Conservation (phyloP, 2,797 vertebrate species). For the Clarias pachynema region DNA sequence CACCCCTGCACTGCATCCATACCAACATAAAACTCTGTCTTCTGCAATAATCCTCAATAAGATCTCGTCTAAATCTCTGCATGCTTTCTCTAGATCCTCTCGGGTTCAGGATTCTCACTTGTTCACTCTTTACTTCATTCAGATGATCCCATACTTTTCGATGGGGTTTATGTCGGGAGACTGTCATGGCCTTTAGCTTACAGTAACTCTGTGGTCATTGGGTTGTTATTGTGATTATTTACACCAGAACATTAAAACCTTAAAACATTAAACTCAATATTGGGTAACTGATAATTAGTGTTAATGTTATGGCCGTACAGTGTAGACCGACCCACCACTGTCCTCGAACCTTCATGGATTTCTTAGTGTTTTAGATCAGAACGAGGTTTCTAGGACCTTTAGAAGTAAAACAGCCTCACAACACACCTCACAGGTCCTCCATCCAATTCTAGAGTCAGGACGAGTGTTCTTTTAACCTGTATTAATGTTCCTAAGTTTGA, state of each 20-base stretch:
- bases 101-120: neutral
- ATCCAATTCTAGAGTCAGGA: neutral
- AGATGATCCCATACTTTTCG: neutral
- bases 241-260: neutral
- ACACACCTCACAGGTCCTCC: neutral
- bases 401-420: neutral
- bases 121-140: neutral
- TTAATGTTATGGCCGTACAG: no score
- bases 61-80: neutral
- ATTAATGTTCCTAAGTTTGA: neutral
- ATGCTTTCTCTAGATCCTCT: neutral
- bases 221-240: neutral
- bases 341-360: no score
- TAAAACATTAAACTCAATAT: no score
- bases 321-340: no score
- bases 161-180: neutral
- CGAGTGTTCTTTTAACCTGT: neutral
- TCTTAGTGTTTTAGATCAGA: no score
- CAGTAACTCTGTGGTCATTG: neutral
- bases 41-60: neutral
- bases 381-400: neutral
- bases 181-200: neutral
- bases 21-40: neutral
- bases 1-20: neutral
- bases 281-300: no score